These are phyloP conservation scores for Addax nasomaculatus DNA, from an alignment of 2,113 vertebrate genomes.

Conservation along the genomic window DNA sequence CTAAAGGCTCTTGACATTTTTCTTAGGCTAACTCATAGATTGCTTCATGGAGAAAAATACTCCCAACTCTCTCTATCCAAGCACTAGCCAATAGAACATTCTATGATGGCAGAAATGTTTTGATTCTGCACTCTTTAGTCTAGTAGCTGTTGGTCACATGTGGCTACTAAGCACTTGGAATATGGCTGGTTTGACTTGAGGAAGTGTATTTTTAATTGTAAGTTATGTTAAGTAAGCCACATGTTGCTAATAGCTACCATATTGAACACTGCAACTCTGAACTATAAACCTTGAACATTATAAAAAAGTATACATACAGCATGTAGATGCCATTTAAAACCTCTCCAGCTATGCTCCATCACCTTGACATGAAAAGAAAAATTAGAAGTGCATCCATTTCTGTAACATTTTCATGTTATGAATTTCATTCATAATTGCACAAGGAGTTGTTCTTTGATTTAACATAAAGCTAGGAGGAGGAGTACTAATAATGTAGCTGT, in stretches of 20 bases:
- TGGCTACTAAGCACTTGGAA: not conserved
- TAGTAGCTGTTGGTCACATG: not conserved
- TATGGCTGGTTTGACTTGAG: not conserved
- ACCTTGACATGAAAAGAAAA: not conserved
- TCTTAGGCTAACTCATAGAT: constrained; percentile 18
- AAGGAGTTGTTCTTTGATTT: not conserved
- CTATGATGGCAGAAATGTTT: not conserved
- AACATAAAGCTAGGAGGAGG: not conserved
- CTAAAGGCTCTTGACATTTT: constrained; percentile 38
- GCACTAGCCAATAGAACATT: not conserved
- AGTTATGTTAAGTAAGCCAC: not conserved
- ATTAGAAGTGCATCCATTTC: not conserved
- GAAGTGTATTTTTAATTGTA: constrained; percentile 1
- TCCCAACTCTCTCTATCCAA: not conserved
- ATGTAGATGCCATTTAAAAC: not conserved
- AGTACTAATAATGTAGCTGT: not conserved
- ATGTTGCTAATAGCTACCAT: not conserved
- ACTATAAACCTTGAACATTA: not conserved
- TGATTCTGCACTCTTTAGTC: not conserved
- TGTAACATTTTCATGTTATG: not conserved
- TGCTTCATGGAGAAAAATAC: not conserved
- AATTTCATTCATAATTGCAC: not conserved
- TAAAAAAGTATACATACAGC: not conserved
- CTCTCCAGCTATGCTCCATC: not conserved
- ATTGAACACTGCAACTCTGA: not conserved